Evolutionary conservation across 2,888 invertebrate genomes (phyloP), one percentile per base, ranked within the genome.

Genomic region (Mylabris sibirica): DNA sequence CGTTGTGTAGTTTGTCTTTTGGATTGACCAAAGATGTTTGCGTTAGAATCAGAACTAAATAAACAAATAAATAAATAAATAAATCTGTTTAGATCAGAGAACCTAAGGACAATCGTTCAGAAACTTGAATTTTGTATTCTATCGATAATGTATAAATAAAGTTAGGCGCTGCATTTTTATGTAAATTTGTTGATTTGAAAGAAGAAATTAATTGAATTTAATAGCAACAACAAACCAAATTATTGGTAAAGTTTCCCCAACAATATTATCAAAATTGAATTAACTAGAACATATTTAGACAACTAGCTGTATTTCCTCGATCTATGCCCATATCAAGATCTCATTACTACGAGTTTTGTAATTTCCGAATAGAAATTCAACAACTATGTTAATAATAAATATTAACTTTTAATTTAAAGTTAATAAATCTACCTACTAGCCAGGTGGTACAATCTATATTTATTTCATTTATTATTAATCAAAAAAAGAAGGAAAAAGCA

Each of bases 341-440:
- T 49, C 20, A 49, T 49, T 49, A 49, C 49, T 49, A 20, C 20
- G 20, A 22, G 49, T 49, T 20, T 49, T 49, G 20, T 49, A 49
- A 49, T 49, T 49, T 49, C 20, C 20, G 49, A 49, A 49, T 22
- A 20, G 20, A 49, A 49, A 49, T 44, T 6, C 17, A n/a, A 12
- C n/a, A n/a, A 44, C n/a, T n/a, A 44, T 61, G 65, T 65, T 68
- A 68, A 65, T 65, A 62, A 63, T 63, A 65, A 63, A 49, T 68
- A 63, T 65, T 60, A 63, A 49, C 3, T 49, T 49, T 49, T 22
- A 49, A 49, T 49, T 49, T 49, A 20, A 49, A 22, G 49, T 49
- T 8, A 49, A 49, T 49, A 49, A 49, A 20, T 20, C 49, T 9
- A 49, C 9, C 9, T 49, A 20, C 30, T 20, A 49, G 9, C 49